Base-by-base conservation (phyloP, 2,797 vertebrate species). In the Phrynocephalus forsythii region DNA sequence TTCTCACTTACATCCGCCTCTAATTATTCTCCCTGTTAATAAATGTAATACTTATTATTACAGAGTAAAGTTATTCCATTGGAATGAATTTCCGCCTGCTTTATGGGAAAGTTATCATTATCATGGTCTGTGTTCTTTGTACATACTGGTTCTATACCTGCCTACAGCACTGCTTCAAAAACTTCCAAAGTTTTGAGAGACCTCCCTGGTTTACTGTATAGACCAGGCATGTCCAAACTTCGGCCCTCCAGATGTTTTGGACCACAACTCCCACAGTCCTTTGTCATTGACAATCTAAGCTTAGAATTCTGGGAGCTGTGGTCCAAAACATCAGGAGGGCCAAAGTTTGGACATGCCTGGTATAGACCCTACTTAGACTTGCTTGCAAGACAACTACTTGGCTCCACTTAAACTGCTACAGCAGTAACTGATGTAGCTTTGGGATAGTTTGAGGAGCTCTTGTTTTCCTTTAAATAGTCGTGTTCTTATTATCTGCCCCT, bases 1-100 rank as follows among this genome's bases (percentile, higher is more conserved):
- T 90, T 26, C 28, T 83, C 77, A 87, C 44, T 2, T 82, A 20
- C 85, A 1, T 85, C 69, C 85, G 87, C 80, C 3, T 44, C 83
- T 15, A 72, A 83, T 56, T 88, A n/a, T 76, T 73, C 79, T 71
- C n/a, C 8, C 56, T 80, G 60, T 56, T 73, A 71, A 3, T 81
- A 63, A 52, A 56, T 56, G 9, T 56, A 56, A 56, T 3, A 3
- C 33, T 56, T 75, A 44, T 33, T 75, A 38, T 75, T 75, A 20
- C 33, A 33, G 15, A 7, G 38, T 75, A 30, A 28, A 77, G 0
- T 15, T 87, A 4, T 66, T 92, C 20, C 80, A 90, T 11, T 38
- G 76, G 38, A 84, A 24, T 44, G 63, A 50, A 93, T 79, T 33
- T 33, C 22, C 2, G 26, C 13, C 66, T 78, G 0, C 22, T 73